Evolutionary conservation across 2,888 invertebrate genomes (phyloP).

Genomic region (Yponomeuta sedellus): DNA sequence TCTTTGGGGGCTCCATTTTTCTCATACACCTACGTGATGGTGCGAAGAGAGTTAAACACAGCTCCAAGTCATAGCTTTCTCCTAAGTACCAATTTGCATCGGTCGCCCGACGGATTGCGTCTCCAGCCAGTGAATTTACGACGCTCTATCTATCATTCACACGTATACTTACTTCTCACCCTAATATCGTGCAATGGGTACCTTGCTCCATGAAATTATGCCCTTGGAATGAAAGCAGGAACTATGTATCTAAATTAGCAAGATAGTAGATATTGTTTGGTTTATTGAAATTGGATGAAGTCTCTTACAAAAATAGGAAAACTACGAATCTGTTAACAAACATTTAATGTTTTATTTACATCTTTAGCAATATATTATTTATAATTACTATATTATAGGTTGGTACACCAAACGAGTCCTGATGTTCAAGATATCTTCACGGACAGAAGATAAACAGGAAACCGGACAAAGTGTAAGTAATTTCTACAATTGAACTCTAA

Average conservation of each 20-base stretch:
- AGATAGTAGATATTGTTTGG: background rate
- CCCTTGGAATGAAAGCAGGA: background rate
- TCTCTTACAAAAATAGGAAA: conserved; percentile 18
- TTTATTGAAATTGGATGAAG: background rate
- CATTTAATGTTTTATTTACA: conserved; percentile 68
- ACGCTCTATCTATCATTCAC: conserved; percentile 14
- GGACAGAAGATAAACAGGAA: conserved; percentile 45
- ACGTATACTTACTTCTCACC: conserved; percentile 15
- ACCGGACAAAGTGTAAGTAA: conserved; percentile 30
- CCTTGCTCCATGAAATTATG: background rate
- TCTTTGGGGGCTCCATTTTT: no score
- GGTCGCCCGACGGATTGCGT: conserved; percentile 5
- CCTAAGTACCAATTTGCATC: conserved; percentile 16
- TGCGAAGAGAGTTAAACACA: conserved; percentile 2
- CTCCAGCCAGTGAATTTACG: conserved; percentile 13
- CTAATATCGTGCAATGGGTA: background rate
- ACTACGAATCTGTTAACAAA: conserved; percentile 62
- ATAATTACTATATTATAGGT: conserved; percentile 51
- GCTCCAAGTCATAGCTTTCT: conserved; percentile 13
- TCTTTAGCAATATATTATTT: conserved; percentile 74
- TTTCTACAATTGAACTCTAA: conserved; percentile 41
- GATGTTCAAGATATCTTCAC: conserved; percentile 32
- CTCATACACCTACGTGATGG: background rate
- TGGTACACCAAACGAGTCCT: conserved; percentile 41
- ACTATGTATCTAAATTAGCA: background rate